Evolutionary conservation across 2,888 invertebrate genomes (phyloP).

Genomic region (Ptilodon capucinus): DNA sequence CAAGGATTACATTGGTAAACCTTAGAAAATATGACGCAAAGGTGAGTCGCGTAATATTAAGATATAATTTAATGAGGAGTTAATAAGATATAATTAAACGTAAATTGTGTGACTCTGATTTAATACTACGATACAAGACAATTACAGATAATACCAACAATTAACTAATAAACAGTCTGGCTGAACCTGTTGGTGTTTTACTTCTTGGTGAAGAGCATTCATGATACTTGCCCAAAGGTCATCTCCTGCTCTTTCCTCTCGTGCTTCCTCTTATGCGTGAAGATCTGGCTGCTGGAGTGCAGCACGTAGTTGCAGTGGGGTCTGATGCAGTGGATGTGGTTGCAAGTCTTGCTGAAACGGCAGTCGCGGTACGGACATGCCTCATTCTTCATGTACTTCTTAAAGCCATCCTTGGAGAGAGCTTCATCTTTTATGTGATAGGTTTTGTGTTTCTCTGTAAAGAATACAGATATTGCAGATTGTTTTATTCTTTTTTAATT

Average conservation of each 20-base stretch:
- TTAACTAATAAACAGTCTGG: too few relatives aligned
- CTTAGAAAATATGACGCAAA: too few relatives aligned
- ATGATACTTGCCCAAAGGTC: slow-evolving; percentile 88
- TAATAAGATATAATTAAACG: too few relatives aligned
- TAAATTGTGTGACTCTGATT: too few relatives aligned
- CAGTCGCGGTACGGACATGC: slow-evolving; percentile 95
- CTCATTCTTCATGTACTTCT: slow-evolving; percentile 99
- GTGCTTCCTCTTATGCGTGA: slow-evolving; percentile 98
- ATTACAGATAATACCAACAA: too few relatives aligned
- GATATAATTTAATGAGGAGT: too few relatives aligned
- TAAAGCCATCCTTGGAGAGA: slow-evolving; percentile 97
- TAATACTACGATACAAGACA: too few relatives aligned
- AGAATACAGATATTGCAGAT: background rate
- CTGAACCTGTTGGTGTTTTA: too few relatives aligned
- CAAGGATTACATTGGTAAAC: too few relatives aligned
- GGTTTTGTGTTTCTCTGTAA: slow-evolving; percentile 97
- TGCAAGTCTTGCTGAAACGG: slow-evolving; percentile 96
- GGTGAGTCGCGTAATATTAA: too few relatives aligned
- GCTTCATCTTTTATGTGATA: slow-evolving; percentile 99
- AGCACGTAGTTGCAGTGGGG: slow-evolving; percentile 97
- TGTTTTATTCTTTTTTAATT: too few relatives aligned
- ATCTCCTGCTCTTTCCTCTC: slow-evolving; percentile 96
- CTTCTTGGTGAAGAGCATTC: too few relatives aligned
- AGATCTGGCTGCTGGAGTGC: slow-evolving; percentile 97
- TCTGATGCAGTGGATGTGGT: slow-evolving; percentile 99